Conservation (phyloP, 2,888 invertebrate genomes). For the Invenusta paracnida region DNA sequence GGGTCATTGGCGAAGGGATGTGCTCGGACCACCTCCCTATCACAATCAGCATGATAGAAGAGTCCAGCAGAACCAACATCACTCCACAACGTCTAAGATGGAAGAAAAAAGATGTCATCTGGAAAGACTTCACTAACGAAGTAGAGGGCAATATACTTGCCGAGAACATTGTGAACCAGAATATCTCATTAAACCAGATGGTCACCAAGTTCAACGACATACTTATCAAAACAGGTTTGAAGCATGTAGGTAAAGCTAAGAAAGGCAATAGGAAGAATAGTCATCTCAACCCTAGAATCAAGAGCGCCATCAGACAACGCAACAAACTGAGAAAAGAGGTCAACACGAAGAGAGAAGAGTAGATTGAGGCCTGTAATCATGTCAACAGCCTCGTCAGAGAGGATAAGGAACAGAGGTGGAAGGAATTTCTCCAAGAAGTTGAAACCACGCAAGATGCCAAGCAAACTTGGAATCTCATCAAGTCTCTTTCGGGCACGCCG, state of each 20-base stretch:
- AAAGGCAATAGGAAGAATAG: neutral
- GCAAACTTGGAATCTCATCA: neutral
- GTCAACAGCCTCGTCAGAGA: neutral
- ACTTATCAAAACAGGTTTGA: neutral
- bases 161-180: neutral
- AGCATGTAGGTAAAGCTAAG: neutral
- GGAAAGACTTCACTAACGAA: constrained; percentile 13
- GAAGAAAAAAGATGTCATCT: neutral
- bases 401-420: neutral
- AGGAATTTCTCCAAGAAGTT: neutral
- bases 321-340: neutral
- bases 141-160: neutral
- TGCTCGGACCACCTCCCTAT: neutral
- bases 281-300: neutral
- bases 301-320: neutral
- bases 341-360: neutral
- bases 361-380: neutral
- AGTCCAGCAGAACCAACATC: neutral
- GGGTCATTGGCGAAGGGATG: neutral
- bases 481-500: neutral
- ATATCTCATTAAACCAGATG: neutral
- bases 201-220: neutral
- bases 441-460: neutral
- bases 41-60: neutral
- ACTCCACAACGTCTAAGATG: neutral